Base-by-base conservation (phyloP, 2,113 vertebrate genomes). In the Otus sunia region DNA sequence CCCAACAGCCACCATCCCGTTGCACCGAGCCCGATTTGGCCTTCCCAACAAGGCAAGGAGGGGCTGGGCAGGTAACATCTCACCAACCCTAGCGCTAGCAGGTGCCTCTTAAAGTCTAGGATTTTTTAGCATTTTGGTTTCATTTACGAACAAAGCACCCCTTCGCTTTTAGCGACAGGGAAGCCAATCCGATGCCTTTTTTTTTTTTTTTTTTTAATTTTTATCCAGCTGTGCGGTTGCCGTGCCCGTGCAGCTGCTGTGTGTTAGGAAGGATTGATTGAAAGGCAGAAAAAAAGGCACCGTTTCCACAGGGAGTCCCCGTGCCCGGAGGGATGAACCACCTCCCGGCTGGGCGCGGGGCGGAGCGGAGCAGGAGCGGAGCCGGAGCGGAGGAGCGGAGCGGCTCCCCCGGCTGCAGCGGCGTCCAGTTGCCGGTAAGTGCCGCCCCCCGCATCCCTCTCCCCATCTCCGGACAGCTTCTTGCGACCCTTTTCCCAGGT, bases 21-120 rank as follows among this genome's bases (percentile, higher is more conserved):
- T 3, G 1, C 76, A 58, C 13, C 1, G 5, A 73, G 6, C 60
- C 22, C 12, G 1, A 8, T 10, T 3, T 47, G 13, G 9, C 6
- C 32, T 29, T 11, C 34, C 4, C 3, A 1, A 43, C 62, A 26
- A 12, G 72, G 75, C 84, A 25, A 4, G 12, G 53, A 10, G 23
- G 6, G 36, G 12, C 50, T n/a, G 81, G 11, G 43, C 63, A 21
- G 67, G 55, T 7, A 34, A 17, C 36, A 21, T 7, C 52, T 39
- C 81, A 4, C 68, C 69, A 34, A 5, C 8, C 2, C 45, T 22
- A 11, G 0, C 1, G 25, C 14, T 23, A 34, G 3, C 45, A n/a
- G 49, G 1, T 32, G 49, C 66, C 19, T 45, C 41, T 23, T 9
- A 34, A 71, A 53, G 18, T 11, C 55, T 4, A 45, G 6, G 11